Percentiles rank a stretch among this genome's conserved stretches.
Conservation (phyloP, 2,113 vertebrate species). For the Anolis sagrei region DNA sequence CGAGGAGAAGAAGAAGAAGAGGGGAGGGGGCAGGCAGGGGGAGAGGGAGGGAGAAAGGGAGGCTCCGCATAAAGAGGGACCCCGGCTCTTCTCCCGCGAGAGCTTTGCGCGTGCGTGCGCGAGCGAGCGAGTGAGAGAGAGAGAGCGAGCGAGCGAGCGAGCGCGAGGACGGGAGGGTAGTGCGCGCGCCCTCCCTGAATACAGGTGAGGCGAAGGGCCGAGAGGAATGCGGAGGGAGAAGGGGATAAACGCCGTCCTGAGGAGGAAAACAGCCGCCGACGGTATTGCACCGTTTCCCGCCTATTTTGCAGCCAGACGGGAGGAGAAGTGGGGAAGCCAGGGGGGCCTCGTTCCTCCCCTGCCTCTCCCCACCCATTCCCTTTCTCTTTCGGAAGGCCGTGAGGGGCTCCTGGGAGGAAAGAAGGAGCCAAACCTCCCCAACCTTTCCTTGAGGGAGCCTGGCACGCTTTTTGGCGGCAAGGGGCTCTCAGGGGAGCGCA, state of each 20-base stretch:
- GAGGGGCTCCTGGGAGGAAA: too few species aligned
- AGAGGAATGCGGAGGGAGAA: too few species aligned
- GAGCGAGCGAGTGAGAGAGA: too few species aligned
- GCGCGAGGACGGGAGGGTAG: too few species aligned
- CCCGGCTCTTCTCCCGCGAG: too few species aligned
- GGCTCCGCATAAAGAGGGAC: too few species aligned
- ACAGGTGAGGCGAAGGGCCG: background rate
- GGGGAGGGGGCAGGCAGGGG: background rate
- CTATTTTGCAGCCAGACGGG: background rate
- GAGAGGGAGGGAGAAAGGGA: too few species aligned
- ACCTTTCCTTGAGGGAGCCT: too few species aligned
- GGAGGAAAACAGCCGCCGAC: too few species aligned
- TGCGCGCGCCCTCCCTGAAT: background rate
- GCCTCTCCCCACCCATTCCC: too few species aligned
- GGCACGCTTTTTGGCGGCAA: too few species aligned
- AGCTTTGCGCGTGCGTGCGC: background rate
- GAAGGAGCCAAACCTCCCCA: background rate
- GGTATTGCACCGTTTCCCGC: slow-evolving; percentile 20
- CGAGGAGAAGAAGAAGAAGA: background rate
- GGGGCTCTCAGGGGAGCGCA: slow-evolving; percentile 7
- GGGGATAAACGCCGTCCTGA: background rate
- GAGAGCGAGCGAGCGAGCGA: background rate
- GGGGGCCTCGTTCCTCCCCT: background rate
- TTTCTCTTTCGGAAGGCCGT: background rate
- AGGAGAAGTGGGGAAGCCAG: background rate